Evolutionary conservation across 2,113 vertebrate species (phyloP).

Genomic region (Bubo blakistoni): DNA sequence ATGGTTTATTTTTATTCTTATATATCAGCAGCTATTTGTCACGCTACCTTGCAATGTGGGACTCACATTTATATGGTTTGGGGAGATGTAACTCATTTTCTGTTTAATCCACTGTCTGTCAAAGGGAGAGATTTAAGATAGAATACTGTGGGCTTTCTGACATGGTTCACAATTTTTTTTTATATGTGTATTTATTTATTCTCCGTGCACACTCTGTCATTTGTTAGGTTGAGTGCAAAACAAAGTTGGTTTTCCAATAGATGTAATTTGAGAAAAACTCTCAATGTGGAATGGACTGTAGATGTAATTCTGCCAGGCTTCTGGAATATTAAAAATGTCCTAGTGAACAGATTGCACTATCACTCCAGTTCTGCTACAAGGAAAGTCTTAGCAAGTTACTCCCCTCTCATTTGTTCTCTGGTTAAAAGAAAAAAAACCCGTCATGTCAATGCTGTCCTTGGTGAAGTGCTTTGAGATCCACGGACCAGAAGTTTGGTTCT

Average conservation of each 20-base stretch:
- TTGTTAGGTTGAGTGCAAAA: not conserved
- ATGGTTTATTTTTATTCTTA: conserved; percentile 43
- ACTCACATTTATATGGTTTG: conserved; percentile 8
- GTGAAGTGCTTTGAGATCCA: not conserved
- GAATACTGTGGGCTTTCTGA: conserved; percentile 8
- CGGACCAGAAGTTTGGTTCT: not conserved
- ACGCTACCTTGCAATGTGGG: conserved; percentile 15
- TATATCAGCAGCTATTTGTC: conserved; percentile 51
- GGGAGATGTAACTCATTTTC: conserved; percentile 55
- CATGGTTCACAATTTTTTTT: conserved; percentile 3
- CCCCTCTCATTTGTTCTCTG: not conserved
- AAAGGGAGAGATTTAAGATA: conserved; percentile 42
- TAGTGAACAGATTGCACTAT: not conserved
- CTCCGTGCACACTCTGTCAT: not conserved
- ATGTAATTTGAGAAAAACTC: not conserved
- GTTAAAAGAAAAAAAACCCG: not conserved
- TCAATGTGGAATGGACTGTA: not conserved
- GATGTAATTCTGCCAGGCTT: not conserved
- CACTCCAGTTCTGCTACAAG: fast-evolving
- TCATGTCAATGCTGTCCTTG: not conserved
- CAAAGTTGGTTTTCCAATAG: not conserved
- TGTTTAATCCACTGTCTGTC: conserved; percentile 60
- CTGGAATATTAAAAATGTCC: not conserved
- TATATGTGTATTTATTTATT: not conserved
- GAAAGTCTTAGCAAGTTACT: not conserved